Conservation (phyloP, 2,888 invertebrate genomes). For the Polydrusus tereticollis region DNA sequence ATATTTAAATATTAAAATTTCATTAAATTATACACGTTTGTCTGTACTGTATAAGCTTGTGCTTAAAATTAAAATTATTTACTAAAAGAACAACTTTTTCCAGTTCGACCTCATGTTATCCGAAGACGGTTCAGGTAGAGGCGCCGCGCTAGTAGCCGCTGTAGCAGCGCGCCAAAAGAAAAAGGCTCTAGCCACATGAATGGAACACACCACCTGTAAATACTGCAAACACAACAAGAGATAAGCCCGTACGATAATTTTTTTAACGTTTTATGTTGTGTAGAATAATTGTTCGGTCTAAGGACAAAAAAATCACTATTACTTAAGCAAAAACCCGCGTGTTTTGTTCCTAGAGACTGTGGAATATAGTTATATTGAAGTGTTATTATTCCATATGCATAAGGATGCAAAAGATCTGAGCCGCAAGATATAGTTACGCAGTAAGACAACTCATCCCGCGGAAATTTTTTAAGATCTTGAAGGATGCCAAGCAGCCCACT, state of each 20-base stretch:
- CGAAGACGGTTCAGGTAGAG: slow-evolving; percentile 96
- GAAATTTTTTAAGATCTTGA: no score
- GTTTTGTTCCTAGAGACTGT: slow-evolving; percentile 43
- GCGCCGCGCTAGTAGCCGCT: slow-evolving; percentile 96
- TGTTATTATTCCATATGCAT: background rate
- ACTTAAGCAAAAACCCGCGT: slow-evolving; percentile 14
- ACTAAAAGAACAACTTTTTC: slow-evolving; percentile 58
- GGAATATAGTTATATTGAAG: slow-evolving; percentile 5
- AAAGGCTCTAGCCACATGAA: slow-evolving; percentile 46
- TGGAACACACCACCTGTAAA: slow-evolving; percentile 28
- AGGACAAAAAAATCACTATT: slow-evolving; percentile 25
- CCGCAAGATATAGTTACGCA: background rate
- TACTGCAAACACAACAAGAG: slow-evolving; percentile 28
- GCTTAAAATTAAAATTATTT: no score
- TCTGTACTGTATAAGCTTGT: no score
- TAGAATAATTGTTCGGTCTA: slow-evolving; percentile 28
- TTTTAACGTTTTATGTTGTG: slow-evolving; percentile 33
- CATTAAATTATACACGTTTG: no score
- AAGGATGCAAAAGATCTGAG: slow-evolving; percentile 5
- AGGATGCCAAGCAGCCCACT: no score
- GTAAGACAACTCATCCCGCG: no score
- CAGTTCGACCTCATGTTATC: slow-evolving; percentile 95
- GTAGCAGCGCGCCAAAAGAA: slow-evolving; percentile 72
- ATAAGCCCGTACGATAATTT: slow-evolving; percentile 41
- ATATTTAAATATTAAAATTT: no score